A percentile compares a stretch with the other conserved stretches of the same genome.
phyloP scores from a whole-genome alignment of 2,797 vertebrate species.

The Phaenicophaeus curvirostris region DNA sequence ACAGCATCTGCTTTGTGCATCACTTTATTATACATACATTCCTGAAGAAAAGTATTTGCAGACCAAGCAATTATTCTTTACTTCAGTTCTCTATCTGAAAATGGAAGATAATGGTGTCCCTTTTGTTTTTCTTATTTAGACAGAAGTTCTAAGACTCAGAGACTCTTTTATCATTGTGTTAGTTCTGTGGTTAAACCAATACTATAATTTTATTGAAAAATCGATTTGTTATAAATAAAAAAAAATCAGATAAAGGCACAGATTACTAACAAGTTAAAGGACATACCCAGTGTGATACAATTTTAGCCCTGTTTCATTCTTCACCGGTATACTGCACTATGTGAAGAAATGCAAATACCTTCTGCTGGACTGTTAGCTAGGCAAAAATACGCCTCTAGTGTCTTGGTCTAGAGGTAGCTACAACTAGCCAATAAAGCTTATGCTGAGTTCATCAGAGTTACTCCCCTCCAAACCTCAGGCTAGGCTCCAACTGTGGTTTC shows the following conservation, averaged over 20 bases:
- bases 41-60: neutral
- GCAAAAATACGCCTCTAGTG: slow-evolving; percentile 1
- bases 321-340: neutral
- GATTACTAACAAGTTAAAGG: neutral
- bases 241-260: neutral
- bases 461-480: neutral
- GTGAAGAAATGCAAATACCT: slow-evolving; percentile 23
- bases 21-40: neutral
- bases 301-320: slow-evolving; percentile 9
- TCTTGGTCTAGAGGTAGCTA: slow-evolving; percentile 12
- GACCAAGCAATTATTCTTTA: neutral
- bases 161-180: neutral
- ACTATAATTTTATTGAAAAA: neutral
- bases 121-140: neutral
- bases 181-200: neutral
- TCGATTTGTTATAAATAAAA: neutral
- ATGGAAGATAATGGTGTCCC: neutral
- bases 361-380: neutral
- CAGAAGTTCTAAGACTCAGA: neutral
- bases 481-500: neutral
- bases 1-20: neutral
- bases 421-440: slow-evolving; percentile 1
- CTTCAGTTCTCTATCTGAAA: neutral
- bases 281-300: neutral
- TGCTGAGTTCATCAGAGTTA: neutral